phyloP scores from a whole-genome alignment of 2,888 invertebrate genomes.

The Lepetodrilus schrolli region DNA sequence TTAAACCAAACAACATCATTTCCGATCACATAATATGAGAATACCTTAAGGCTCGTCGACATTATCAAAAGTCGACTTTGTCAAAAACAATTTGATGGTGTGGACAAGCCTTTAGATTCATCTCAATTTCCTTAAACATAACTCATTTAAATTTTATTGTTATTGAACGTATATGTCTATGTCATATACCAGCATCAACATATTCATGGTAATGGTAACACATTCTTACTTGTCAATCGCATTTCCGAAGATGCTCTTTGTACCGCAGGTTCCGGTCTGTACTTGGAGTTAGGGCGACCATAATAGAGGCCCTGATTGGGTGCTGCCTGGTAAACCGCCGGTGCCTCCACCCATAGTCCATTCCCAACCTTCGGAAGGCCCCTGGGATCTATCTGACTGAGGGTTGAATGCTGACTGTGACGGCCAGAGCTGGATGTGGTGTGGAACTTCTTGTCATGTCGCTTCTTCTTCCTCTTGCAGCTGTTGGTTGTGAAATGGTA shows the following conservation, averaged over 20 bases:
- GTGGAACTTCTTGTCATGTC: conserved; percentile 35
- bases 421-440: conserved; percentile 32
- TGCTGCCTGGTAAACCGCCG: conserved; percentile 51
- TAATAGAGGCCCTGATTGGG: conserved; percentile 51
- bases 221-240: conserved; percentile 31
- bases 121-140: too few species aligned
- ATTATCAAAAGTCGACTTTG: too few species aligned
- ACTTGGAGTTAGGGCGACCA: conserved; percentile 27
- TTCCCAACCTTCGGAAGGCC: conserved; percentile 49
- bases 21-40: too few species aligned
- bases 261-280: conserved; percentile 8
- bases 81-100: too few species aligned
- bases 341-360: conserved; percentile 60
- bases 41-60: too few species aligned
- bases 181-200: too few species aligned
- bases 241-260: conserved; percentile 38
- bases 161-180: too few species aligned
- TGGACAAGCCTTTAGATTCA: too few species aligned
- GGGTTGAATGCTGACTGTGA: conserved; percentile 44
- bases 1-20: too few species aligned
- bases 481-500: background rate
- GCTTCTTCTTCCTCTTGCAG: conserved; percentile 32
- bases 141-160: too few species aligned
- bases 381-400: conserved; percentile 32
- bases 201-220: too few species aligned